Conservation (phyloP, 2,888 invertebrate species). For the Autographa pulchrina region DNA sequence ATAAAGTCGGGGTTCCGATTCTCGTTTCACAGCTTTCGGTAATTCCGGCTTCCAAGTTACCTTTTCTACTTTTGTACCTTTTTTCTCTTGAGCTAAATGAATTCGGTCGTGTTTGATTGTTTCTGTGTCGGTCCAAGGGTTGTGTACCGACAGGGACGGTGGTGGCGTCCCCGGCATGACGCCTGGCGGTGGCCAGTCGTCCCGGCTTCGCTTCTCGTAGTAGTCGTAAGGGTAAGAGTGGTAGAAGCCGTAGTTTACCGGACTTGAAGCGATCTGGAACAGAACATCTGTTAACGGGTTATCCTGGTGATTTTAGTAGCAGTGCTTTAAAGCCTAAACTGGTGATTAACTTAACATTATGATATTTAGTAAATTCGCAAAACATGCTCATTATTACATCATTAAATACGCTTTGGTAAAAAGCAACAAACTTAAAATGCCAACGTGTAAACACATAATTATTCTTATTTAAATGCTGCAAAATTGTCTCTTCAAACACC, state of each 20-base stretch:
- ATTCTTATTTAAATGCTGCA: neutral
- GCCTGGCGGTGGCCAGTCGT: slow-evolving; percentile 74
- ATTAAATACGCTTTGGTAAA: neutral
- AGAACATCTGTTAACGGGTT: slow-evolving; percentile 87
- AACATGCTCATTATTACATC: neutral
- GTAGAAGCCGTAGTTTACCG: slow-evolving; percentile 94
- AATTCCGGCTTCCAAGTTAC: slow-evolving; percentile 71
- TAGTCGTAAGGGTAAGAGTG: slow-evolving; percentile 89
- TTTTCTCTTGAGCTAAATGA: slow-evolving; percentile 63
- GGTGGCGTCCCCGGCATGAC: slow-evolving; percentile 77
- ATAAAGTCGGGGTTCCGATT: slow-evolving; percentile 72
- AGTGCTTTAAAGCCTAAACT: slow-evolving; percentile 75
- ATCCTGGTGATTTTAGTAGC: slow-evolving; percentile 73
- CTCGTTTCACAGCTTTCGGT: slow-evolving; percentile 65
- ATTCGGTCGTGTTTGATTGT: slow-evolving; percentile 76
- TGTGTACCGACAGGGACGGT: slow-evolving; percentile 67
- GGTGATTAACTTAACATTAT: slow-evolving; percentile 47
- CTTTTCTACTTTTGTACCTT: slow-evolving; percentile 59
- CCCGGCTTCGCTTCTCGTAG: slow-evolving; percentile 81
- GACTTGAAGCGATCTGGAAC: slow-evolving; percentile 92
- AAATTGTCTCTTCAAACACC: neutral
- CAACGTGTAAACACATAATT: neutral
- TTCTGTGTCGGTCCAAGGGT: slow-evolving; percentile 66
- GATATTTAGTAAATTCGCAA: neutral
- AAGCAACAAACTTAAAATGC: neutral